Evolutionary conservation across 2,888 invertebrate genomes (phyloP).

Genomic region (Apoda limacodes): DNA sequence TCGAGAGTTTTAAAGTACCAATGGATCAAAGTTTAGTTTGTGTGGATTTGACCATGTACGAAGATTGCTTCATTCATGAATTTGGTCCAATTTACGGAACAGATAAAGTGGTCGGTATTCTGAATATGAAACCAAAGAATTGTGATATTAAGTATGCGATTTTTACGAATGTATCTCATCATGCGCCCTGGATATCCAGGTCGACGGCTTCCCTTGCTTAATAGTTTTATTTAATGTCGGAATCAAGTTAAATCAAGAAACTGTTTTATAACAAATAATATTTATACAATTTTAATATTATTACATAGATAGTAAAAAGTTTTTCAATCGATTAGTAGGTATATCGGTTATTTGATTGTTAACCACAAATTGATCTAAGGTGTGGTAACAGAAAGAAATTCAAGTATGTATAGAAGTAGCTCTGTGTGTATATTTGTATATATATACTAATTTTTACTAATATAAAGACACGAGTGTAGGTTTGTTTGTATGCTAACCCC

Average conservation of each 20-base stretch:
- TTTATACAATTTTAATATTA: too few relatives aligned
- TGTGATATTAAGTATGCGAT: slow-evolving; percentile 33
- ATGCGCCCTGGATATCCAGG: slow-evolving; percentile 29
- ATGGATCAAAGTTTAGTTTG: slow-evolving; percentile 42
- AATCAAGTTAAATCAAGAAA: slow-evolving; percentile 2
- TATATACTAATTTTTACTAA: too few relatives aligned
- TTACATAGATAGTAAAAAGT: too few relatives aligned
- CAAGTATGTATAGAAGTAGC: too few relatives aligned
- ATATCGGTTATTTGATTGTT: too few relatives aligned
- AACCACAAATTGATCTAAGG: too few relatives aligned
- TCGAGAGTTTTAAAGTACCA: slow-evolving; percentile 35
- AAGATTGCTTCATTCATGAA: slow-evolving; percentile 49
- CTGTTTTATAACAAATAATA: too few relatives aligned
- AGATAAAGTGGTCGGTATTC: slow-evolving; percentile 40
- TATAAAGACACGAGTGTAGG: too few relatives aligned
- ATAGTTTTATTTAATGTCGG: slow-evolving; percentile 5
- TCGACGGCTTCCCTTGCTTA: slow-evolving; percentile 27
- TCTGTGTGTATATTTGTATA: too few relatives aligned
- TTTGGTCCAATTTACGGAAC: slow-evolving; percentile 44
- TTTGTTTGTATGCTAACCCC: too few relatives aligned
- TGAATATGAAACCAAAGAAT: slow-evolving; percentile 37
- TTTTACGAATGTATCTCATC: slow-evolving; percentile 30
- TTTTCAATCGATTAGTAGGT: too few relatives aligned
- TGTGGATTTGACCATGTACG: slow-evolving; percentile 35
- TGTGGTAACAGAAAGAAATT: too few relatives aligned